Base-by-base conservation (phyloP, 1,140 invertebrate species). In the Drosophila navojoa region DNA sequence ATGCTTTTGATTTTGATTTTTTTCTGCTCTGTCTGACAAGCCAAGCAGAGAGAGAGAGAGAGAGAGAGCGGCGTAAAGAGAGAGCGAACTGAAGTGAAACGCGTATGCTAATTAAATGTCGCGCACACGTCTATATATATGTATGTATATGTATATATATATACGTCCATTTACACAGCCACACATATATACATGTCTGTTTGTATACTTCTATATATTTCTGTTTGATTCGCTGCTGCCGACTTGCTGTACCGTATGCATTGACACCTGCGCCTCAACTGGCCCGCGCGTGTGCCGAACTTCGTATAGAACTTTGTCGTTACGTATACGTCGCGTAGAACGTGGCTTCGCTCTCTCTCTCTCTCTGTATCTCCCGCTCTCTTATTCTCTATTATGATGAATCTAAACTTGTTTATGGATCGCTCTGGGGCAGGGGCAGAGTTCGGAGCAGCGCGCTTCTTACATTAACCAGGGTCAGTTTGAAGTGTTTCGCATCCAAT, bases 21-120 rank as follows among this genome's bases (percentile, higher is more conserved):
- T 40, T 44, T 25, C 15, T 19, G 15, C 11, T 42, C 13, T n/a
- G 19, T 6, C 32, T 27, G 40, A 44, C 40, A 58, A 22, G 10
- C 40, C 3, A 16, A 45, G 52, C 40, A 45, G 40, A 44, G 22
- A 44, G 22, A 29, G 22, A 45, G 42, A 45, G 9, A 4, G 19
- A 9, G 44, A 16, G 32, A 7, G 58, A 38, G 70, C 29, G 45
- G 50, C 47, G 32, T 19, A 25, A 15, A 55, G 16, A 13, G 50
- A 29, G 53, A 55, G 40, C 42, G 71, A 73, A 62, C 42, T 62
- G 64, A 55, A 50, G 27, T 63, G 47, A 54, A 52, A 9, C 42
- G 74, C 71, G 58, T 77, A 77, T 77, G 71, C 59, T 77, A 77
- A 77, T 77, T 74, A 63, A 69, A 59, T 77, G 59, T 66, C 61